Percentiles rank a stretch among this genome's conserved stretches.
These are phyloP conservation scores for Tamias sibiricus DNA, from an alignment of 2,113 vertebrate genomes.

Conservation along the genomic window DNA sequence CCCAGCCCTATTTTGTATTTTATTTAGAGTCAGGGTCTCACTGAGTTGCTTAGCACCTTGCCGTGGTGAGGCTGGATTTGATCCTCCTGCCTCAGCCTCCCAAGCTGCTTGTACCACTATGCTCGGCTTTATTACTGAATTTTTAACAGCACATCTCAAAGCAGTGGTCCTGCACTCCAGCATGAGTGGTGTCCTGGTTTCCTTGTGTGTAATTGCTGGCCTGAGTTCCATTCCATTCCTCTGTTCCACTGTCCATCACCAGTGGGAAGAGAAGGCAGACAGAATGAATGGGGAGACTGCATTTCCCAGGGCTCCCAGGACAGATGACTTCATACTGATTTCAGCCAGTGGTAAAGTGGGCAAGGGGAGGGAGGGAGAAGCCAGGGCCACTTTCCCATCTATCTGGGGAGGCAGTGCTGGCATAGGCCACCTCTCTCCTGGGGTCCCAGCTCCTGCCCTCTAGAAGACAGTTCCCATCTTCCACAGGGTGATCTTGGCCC, in stretches of 20 bases:
- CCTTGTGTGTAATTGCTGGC: not conserved
- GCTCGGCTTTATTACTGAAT: not conserved
- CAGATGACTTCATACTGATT: not conserved
- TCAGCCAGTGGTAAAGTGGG: not conserved
- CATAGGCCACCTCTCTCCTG: not conserved
- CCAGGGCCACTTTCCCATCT: not conserved
- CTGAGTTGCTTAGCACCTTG: too few species aligned
- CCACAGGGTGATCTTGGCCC: not conserved
- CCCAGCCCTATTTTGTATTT: too few species aligned
- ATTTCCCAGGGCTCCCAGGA: not conserved
- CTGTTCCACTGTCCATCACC: not conserved
- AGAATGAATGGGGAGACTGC: not conserved
- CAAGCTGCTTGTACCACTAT: too few species aligned
- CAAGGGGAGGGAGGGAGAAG: not conserved
- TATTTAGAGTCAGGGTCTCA: too few species aligned
- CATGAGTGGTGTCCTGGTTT: not conserved
- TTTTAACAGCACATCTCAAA: not conserved
- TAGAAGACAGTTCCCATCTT: not conserved
- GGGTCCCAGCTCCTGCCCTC: not conserved
- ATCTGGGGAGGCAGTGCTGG: not conserved
- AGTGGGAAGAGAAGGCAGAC: too few species aligned
- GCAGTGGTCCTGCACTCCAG: not conserved
- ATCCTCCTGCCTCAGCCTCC: too few species aligned
- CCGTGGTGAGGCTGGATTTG: too few species aligned
- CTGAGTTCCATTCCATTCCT: not conserved